A percentile compares a stretch with the other conserved stretches of the same genome.
Evolutionary conservation across 1,140 invertebrate genomes (phyloP).

Genomic region (Limonius californicus): DNA sequence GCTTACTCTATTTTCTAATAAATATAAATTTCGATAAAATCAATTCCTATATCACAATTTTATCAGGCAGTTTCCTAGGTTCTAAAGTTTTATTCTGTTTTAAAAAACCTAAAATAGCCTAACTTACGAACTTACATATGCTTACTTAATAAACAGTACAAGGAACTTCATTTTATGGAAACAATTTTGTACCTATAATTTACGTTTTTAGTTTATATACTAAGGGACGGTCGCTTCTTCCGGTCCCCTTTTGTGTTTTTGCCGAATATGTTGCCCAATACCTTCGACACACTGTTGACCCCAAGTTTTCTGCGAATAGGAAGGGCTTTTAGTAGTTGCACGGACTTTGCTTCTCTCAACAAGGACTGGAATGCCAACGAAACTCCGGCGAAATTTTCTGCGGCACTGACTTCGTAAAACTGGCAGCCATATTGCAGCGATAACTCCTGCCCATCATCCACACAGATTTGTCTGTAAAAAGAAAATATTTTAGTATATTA

Average conservation of each 20-base stretch:
- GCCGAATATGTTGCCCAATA: conserved; percentile 73
- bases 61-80: neutral
- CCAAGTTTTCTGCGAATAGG: conserved; percentile 69
- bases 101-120: too few species aligned
- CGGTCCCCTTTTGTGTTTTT: conserved; percentile 69
- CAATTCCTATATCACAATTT: neutral
- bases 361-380: conserved; percentile 76
- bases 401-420: conserved; percentile 83
- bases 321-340: conserved; percentile 66
- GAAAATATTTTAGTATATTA: too few species aligned
- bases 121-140: too few species aligned
- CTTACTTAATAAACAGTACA: neutral
- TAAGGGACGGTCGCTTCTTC: conserved; percentile 72
- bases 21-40: neutral
- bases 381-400: conserved; percentile 74
- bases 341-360: conserved; percentile 66
- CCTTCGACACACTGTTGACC: conserved; percentile 74
- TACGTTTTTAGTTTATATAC: conserved; percentile 52
- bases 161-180: neutral
- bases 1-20: too few species aligned
- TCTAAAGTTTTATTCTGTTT: too few species aligned
- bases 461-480: conserved; percentile 63
- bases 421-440: conserved; percentile 75
- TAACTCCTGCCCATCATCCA: conserved; percentile 76
- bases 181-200: neutral